Conservation (phyloP, 2,113 vertebrate genomes). For the Laterallus jamaicensis region DNA sequence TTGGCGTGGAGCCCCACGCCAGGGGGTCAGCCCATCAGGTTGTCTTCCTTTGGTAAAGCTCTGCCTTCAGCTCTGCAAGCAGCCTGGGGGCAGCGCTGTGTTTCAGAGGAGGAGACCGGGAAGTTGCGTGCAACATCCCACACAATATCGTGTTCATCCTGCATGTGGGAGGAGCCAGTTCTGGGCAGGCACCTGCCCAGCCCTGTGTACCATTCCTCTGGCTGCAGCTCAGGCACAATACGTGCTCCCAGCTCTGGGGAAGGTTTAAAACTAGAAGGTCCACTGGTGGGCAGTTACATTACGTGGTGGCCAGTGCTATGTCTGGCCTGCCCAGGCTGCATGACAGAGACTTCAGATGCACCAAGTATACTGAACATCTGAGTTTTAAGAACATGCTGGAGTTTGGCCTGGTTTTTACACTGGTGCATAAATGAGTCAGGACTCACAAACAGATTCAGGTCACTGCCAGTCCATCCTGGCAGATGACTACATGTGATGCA, state of each 20-base stretch:
- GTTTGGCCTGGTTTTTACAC: neutral
- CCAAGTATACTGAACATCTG: neutral
- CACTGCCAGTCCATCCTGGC: neutral
- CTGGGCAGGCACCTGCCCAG: neutral
- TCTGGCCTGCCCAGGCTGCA: neutral
- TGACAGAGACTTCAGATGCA: neutral
- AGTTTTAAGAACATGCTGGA: neutral
- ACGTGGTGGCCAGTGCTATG: neutral
- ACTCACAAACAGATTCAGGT: neutral
- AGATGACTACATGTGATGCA: neutral
- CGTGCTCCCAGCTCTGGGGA: neutral
- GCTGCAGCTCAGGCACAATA: neutral
- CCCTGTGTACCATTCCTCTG: neutral
- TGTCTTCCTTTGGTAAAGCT: neutral
- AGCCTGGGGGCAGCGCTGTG: rapidly evolving
- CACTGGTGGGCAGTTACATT: neutral
- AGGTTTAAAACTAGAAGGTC: neutral
- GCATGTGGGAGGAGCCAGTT: neutral
- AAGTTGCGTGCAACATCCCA: neutral
- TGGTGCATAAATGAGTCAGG: neutral
- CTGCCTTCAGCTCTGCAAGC: neutral
- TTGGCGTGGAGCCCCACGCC: neutral
- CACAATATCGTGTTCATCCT: neutral
- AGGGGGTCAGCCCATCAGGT: neutral
- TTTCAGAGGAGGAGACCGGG: neutral